Base-by-base conservation (phyloP, 2,888 invertebrate genomes). In the Platycnemis pennipes region DNA sequence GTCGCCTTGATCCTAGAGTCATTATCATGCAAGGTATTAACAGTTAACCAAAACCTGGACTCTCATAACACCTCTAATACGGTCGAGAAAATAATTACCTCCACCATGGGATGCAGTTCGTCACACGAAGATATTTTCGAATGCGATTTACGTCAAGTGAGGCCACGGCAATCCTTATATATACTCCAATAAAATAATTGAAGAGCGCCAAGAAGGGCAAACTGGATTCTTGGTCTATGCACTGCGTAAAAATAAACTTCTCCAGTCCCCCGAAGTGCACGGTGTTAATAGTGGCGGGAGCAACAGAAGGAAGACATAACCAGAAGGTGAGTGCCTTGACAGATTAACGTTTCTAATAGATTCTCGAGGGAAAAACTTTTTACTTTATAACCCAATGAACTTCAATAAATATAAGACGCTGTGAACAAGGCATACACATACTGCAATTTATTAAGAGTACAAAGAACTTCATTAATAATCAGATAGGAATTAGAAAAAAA, bases 21-120 rank as follows among this genome's bases (percentile, higher is more conserved):
- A 77, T 77, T 77, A 77, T 77, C 77, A 77, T 77, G 31, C 77
- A 77, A 31, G 77, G 77, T 77, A 77, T 37, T 77, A 31, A 77
- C 77, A 77, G 77, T 77, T 31, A 77, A 77, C 77, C 77, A 31
- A 77, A 77, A 77, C 77, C 37, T 16, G 77, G 37, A 77, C 77
- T 77, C 7, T 13, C 37, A 77, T 77, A 77, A 77, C 37, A 37
- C 77, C 77, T 13, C 77, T 31, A 77, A 77, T 77, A 77, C 77
- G 77, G 77, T 11, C 31, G 8, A 77, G 77, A 77, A 77, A 77
- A 37, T 77, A 77, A 77, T 77, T 77, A 77, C 77, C 31, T 77
- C 77, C 77, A 37, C 37, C 37, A 1, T 77, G 11, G 37, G 77
- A 77, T 5, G 37, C 31, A 77, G 77, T 37, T 31, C 77, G 37